phyloP scores from a whole-genome alignment of 2,888 invertebrate species.

The Amiota mariae region DNA sequence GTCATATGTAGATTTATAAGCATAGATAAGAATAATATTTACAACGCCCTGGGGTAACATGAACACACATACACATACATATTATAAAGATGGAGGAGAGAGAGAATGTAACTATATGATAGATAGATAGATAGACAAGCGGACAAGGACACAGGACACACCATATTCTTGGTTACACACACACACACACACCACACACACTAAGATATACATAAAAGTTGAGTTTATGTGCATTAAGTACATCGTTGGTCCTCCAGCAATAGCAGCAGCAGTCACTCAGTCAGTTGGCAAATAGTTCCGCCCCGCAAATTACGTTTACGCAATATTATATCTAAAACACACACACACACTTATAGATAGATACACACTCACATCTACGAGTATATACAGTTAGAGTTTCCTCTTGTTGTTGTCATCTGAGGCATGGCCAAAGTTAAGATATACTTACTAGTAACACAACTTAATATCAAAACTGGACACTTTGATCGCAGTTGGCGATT shows the following conservation, averaged over 20 bases:
- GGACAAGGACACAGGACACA: not conserved
- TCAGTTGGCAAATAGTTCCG: constrained; percentile 39
- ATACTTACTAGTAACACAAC: constrained; percentile 37
- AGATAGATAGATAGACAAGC: not conserved
- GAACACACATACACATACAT: constrained; percentile 23
- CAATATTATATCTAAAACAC: constrained; percentile 27
- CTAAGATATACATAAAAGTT: constrained; percentile 41
- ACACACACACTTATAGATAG: not conserved
- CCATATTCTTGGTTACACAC: constrained; percentile 7
- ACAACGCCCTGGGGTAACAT: constrained; percentile 58
- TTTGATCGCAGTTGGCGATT: constrained; percentile 61
- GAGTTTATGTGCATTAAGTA: constrained; percentile 60
- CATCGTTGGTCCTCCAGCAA: constrained; percentile 34
- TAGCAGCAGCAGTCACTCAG: constrained; percentile 42
- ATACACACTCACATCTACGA: not conserved
- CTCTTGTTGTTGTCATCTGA: not conserved
- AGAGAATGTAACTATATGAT: too few species aligned
- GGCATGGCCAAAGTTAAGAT: constrained; percentile 21
- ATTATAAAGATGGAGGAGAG: too few species aligned
- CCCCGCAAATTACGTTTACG: constrained; percentile 63
- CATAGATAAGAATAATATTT: constrained; percentile 66
- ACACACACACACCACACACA: constrained; percentile 18
- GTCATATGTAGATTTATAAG: constrained; percentile 68
- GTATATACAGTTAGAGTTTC: not conserved
- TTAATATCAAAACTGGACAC: constrained; percentile 60